Percentiles rank a stretch among this genome's conserved stretches.
phyloP scores from a whole-genome alignment of 2,797 vertebrate genomes.

The Phaenicophaeus curvirostris region DNA sequence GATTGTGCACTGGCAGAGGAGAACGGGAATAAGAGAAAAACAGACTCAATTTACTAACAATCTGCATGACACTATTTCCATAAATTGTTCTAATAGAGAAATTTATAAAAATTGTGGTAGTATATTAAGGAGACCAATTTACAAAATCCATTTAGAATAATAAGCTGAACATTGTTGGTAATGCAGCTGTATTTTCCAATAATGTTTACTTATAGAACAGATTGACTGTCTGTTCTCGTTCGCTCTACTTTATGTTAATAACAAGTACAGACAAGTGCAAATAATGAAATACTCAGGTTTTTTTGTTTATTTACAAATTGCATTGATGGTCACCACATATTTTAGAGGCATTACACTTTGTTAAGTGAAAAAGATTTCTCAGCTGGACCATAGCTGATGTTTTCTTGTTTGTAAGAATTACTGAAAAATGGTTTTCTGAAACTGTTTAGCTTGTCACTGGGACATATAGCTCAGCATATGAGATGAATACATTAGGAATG shows the following conservation, averaged over 20 bases:
- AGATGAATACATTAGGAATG: slow-evolving; percentile 2
- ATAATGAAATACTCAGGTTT: slow-evolving; percentile 33
- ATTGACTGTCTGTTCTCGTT: slow-evolving; percentile 54
- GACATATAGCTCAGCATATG: neutral
- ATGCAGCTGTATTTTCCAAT: slow-evolving; percentile 47
- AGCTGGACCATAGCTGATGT: neutral
- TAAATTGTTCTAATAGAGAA: slow-evolving; percentile 66
- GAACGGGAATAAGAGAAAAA: slow-evolving; percentile 41
- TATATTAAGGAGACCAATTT: slow-evolving; percentile 58
- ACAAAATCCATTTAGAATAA: slow-evolving; percentile 65
- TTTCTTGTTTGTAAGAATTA: slow-evolving; percentile 6
- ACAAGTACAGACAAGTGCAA: neutral
- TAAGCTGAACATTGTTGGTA: slow-evolving; percentile 46
- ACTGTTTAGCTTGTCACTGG: neutral
- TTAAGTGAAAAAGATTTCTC: slow-evolving; percentile 17
- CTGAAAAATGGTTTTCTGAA: slow-evolving; percentile 28
- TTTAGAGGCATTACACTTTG: neutral
- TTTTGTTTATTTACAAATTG: slow-evolving; percentile 33
- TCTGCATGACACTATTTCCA: slow-evolving; percentile 51
- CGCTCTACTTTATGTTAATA: slow-evolving; percentile 8
- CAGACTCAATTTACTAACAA: slow-evolving; percentile 54
- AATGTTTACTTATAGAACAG: slow-evolving; percentile 47
- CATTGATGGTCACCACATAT: neutral
- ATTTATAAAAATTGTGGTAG: slow-evolving; percentile 65
- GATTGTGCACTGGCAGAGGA: neutral